phyloP scores from a whole-genome alignment of 2,888 invertebrate genomes.

The Smittia sp. region DNA sequence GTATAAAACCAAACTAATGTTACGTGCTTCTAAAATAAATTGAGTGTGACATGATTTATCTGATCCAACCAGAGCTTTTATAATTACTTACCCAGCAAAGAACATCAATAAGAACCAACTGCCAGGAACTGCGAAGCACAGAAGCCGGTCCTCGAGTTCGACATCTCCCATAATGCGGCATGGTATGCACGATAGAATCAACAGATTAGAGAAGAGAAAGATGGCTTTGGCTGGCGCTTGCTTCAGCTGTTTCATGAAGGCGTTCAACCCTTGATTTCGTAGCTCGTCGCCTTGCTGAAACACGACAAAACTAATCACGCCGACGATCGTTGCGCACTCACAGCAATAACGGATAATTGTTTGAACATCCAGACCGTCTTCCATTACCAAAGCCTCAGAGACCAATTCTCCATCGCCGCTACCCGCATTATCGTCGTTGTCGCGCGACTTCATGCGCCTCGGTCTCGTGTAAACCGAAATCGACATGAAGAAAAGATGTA shows the following conservation, averaged over 20 bases:
- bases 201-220: conserved; percentile 85
- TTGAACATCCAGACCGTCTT: conserved; percentile 52
- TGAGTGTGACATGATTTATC: conserved; percentile 40
- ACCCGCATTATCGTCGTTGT: conserved; percentile 44
- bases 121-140: conserved; percentile 90
- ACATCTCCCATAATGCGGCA: conserved; percentile 72
- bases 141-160: conserved; percentile 83
- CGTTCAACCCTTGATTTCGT: conserved; percentile 85
- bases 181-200: conserved; percentile 87
- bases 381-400: conserved; percentile 50
- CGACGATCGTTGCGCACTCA: conserved; percentile 81
- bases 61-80: background rate
- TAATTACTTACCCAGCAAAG: conserved; percentile 82
- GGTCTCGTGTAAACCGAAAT: conserved; percentile 91
- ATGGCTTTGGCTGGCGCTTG: conserved; percentile 94
- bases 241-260: conserved; percentile 86
- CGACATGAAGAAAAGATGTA: conserved; percentile 85
- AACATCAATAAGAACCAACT: conserved; percentile 98
- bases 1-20: background rate
- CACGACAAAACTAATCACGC: conserved; percentile 83
- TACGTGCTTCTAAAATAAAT: conserved; percentile 28
- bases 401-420: conserved; percentile 49
- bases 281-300: conserved; percentile 94
- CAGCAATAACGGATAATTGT: conserved; percentile 65
- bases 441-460: conserved; percentile 45